A percentile compares a stretch with the other conserved stretches of the same genome.
Conservation (phyloP, 2,113 vertebrate genomes). For the Nanorana parkeri region DNA sequence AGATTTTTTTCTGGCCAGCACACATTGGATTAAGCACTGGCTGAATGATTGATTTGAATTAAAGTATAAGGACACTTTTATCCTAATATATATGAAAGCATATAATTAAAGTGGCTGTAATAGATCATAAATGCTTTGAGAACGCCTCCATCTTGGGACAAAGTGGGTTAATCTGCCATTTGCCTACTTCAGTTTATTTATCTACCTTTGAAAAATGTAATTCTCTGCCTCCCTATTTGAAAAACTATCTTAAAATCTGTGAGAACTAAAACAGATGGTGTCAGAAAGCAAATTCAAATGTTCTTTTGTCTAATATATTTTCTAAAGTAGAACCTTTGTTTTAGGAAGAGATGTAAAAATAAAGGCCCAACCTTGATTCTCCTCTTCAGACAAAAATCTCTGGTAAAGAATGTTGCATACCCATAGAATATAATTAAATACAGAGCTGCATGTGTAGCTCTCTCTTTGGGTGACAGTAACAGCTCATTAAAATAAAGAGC, state of each 20-base stretch:
- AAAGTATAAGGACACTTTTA: too few species aligned
- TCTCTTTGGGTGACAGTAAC: conserved; percentile 46
- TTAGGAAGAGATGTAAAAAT: conserved; percentile 46
- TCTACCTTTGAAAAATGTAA: background rate
- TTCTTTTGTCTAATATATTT: conserved; percentile 30
- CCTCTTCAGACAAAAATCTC: conserved; percentile 21
- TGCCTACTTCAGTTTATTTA: background rate
- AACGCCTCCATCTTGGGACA: too few species aligned
- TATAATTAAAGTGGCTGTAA: too few species aligned
- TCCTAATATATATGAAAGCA: too few species aligned
- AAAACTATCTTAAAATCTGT: background rate
- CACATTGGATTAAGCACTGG: too few species aligned
- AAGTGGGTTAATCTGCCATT: too few species aligned
- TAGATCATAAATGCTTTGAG: too few species aligned
- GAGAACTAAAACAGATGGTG: conserved; percentile 47
- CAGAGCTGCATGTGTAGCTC: conserved; percentile 22
- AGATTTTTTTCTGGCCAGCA: too few species aligned
- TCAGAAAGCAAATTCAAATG: conserved; percentile 11
- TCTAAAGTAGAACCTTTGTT: conserved; percentile 39
- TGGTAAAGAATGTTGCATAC: conserved; percentile 6
- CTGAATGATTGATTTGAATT: too few species aligned
- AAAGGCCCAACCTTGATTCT: conserved; percentile 35
- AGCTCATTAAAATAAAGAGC: conserved; percentile 56
- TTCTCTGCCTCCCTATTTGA: background rate
- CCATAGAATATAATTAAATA: conserved; percentile 52